These are phyloP conservation scores for Ramazzottius varieornatus DNA, from an alignment of 2,888 invertebrate species.

Conservation along the genomic window DNA sequence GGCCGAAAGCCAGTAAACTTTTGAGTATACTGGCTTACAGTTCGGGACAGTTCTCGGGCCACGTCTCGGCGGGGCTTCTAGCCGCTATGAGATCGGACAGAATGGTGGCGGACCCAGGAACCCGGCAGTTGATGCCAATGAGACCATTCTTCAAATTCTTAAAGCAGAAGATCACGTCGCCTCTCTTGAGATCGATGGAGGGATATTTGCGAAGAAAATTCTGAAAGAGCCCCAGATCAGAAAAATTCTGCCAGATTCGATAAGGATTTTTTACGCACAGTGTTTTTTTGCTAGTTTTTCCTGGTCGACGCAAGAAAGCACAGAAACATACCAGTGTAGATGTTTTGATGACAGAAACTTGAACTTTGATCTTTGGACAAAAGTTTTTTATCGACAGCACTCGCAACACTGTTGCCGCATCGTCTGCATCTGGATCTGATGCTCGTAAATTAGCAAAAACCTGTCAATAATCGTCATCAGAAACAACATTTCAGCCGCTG, in stretches of 20 bases:
- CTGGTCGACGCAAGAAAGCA: too few species aligned
- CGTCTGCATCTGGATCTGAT: neutral
- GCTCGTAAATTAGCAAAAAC: neutral
- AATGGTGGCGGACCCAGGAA: neutral
- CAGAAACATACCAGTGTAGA: neutral
- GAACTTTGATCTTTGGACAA: neutral
- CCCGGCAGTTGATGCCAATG: neutral
- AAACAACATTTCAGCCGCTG: too few species aligned
- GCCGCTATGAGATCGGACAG: neutral
- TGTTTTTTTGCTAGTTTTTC: too few species aligned
- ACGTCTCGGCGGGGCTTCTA: neutral
- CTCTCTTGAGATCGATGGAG: neutral
- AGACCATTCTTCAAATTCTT: neutral
- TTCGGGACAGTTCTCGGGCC: neutral
- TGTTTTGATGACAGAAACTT: neutral
- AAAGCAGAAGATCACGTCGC: constrained; percentile 3
- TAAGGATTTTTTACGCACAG: neutral
- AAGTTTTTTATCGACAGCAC: neutral
- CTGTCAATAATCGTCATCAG: too few species aligned
- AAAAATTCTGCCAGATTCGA: neutral
- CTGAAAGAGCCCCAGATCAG: neutral
- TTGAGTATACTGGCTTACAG: too few species aligned
- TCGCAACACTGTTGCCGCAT: neutral
- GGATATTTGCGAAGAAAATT: neutral
- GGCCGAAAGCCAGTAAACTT: too few species aligned